Percentiles rank a stretch among this genome's conserved stretches.
Conservation (phyloP, 1,140 invertebrate species). For the Mylabris phalerata region DNA sequence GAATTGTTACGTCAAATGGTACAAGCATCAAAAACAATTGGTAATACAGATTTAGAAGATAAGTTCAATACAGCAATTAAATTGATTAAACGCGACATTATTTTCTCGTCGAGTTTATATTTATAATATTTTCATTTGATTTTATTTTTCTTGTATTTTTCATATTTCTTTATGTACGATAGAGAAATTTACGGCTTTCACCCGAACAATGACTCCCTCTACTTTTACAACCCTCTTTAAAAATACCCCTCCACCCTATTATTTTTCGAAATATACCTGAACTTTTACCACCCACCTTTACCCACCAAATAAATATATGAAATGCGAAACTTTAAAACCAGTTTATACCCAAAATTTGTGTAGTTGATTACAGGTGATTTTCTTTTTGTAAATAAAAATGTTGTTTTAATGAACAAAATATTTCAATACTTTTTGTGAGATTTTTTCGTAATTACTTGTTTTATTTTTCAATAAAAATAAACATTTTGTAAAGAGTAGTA, state of each 20-base stretch:
- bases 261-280: too few relatives aligned
- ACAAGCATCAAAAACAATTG: constrained; percentile 95
- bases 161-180: neutral
- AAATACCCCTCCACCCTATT: neutral
- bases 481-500: constrained; percentile 28
- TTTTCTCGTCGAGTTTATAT: constrained; percentile 98
- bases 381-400: too few relatives aligned
- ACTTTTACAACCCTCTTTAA: neutral
- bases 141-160: neutral
- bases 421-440: neutral
- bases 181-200: neutral
- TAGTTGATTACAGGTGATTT: too few relatives aligned
- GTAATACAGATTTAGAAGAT: constrained; percentile 90
- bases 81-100: constrained; percentile 94
- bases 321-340: too few relatives aligned
- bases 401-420: neutral
- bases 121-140: constrained; percentile 54
- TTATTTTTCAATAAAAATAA: too few relatives aligned
- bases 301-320: too few relatives aligned
- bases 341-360: too few relatives aligned
- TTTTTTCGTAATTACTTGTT: neutral
- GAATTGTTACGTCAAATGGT: constrained; percentile 92
- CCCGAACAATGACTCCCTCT: neutral
- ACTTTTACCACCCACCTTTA: too few relatives aligned
- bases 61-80: constrained; percentile 94